phyloP scores from a whole-genome alignment of 2,797 vertebrate genomes.

The Rhinophrynus dorsalis region DNA sequence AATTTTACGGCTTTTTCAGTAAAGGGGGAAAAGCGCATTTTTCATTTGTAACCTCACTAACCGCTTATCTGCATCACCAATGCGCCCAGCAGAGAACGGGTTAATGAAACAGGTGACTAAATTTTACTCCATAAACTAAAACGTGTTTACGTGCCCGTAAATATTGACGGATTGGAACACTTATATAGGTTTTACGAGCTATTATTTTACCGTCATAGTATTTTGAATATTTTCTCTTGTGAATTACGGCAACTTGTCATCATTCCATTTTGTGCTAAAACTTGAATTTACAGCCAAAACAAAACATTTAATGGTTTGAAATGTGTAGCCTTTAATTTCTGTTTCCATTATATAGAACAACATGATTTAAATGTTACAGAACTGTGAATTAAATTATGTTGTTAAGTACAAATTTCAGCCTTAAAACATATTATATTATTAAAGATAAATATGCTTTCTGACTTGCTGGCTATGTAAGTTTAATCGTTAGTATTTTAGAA shows the following conservation, averaged over 20 bases:
- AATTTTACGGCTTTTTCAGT: conserved; percentile 58
- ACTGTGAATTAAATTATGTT: conserved; percentile 12
- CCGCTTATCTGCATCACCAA: conserved; percentile 46
- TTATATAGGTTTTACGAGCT: conserved; percentile 55
- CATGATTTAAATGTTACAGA: conserved; percentile 16
- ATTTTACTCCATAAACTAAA: conserved; percentile 26
- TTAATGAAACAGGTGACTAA: conserved; percentile 53
- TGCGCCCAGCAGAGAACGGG: conserved; percentile 50
- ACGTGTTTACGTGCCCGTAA: conserved; percentile 50
- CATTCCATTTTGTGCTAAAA: neutral
- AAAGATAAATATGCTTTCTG: conserved; percentile 13
- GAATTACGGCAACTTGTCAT: neutral
- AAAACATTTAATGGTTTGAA: conserved; percentile 27
- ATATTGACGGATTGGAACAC: conserved; percentile 53
- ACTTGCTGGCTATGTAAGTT: no score
- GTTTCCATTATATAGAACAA: neutral
- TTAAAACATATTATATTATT: no score
- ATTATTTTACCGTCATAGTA: conserved; percentile 52
- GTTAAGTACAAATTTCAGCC: no score
- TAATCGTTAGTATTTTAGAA: no score
- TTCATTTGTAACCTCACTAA: conserved; percentile 31
- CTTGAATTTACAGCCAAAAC: conserved; percentile 18
- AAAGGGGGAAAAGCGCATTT: conserved; percentile 3
- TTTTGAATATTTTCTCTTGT: conserved; percentile 44
- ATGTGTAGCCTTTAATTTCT: conserved; percentile 23